These are phyloP conservation scores for Drosophila willistoni DNA, from an alignment of 1,140 invertebrate species.

Conservation along the genomic window DNA sequence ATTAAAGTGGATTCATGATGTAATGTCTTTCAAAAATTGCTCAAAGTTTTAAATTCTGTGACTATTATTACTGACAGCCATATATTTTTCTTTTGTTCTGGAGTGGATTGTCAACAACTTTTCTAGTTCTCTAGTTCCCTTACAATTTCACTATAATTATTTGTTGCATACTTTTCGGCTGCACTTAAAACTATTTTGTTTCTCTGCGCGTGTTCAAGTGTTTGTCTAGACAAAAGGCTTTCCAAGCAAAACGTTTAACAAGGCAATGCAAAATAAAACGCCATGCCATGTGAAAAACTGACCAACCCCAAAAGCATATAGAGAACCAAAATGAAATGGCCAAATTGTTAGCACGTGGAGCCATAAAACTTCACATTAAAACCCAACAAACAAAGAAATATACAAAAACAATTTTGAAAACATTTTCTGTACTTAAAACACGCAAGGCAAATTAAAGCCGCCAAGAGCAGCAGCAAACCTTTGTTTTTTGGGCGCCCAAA, in stretches of 20 bases:
- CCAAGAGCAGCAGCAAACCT: constrained; percentile 42
- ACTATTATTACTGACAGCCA: not conserved
- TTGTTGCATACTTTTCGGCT: constrained; percentile 34
- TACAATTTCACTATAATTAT: constrained; percentile 21
- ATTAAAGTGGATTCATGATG: constrained; percentile 45
- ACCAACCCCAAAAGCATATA: constrained; percentile 51
- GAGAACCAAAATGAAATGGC: constrained; percentile 25
- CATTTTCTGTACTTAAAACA: constrained; percentile 46
- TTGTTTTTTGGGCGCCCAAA: constrained; percentile 60
- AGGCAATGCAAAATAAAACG: constrained; percentile 34
- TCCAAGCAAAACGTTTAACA: constrained; percentile 22
- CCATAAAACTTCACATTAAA: constrained; percentile 67
- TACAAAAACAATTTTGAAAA: constrained; percentile 27
- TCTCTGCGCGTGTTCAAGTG: constrained; percentile 54
- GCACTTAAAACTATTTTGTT: constrained; percentile 30
- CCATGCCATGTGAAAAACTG: constrained; percentile 40
- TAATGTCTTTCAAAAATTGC: too few species aligned
- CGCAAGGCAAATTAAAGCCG: constrained; percentile 68
- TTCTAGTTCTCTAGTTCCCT: not conserved
- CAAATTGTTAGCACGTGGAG: constrained; percentile 48
- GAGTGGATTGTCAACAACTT: not conserved
- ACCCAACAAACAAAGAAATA: constrained; percentile 32
- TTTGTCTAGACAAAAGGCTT: constrained; percentile 43
- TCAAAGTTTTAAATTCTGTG: not conserved
- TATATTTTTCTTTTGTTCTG: not conserved